phyloP scores from a whole-genome alignment of 2,888 invertebrate species.

The Epinotia ramella region DNA sequence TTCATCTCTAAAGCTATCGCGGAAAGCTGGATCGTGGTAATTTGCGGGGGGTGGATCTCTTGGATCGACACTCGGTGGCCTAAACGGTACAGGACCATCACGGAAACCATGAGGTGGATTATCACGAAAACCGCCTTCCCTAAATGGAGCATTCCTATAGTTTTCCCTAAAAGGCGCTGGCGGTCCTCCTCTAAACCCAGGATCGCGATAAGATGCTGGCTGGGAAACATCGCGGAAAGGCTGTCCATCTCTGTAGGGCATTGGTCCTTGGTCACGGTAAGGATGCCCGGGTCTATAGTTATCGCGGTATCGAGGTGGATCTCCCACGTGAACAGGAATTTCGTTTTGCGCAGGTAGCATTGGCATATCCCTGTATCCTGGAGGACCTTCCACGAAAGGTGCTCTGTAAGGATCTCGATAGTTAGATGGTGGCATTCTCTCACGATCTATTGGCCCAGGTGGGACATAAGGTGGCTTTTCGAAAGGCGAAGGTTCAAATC shows the following conservation, averaged over 20 bases:
- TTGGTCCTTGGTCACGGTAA: slow-evolving; percentile 73
- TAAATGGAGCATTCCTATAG: slow-evolving; percentile 70
- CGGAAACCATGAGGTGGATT: slow-evolving; percentile 71
- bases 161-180: slow-evolving; percentile 70
- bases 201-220: slow-evolving; percentile 63
- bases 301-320: slow-evolving; percentile 72
- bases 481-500: slow-evolving; percentile 85
- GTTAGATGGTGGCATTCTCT: slow-evolving; percentile 70
- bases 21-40: slow-evolving; percentile 73
- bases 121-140: slow-evolving; percentile 74
- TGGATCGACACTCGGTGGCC: slow-evolving; percentile 74
- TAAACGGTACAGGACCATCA: slow-evolving; percentile 68
- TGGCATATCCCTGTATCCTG: slow-evolving; percentile 67
- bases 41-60: slow-evolving; percentile 67
- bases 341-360: slow-evolving; percentile 66
- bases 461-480: slow-evolving; percentile 78
- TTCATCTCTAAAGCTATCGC: slow-evolving; percentile 75
- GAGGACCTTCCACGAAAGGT: slow-evolving; percentile 68
- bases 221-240: slow-evolving; percentile 67
- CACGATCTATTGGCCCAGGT: slow-evolving; percentile 69
- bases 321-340: slow-evolving; percentile 77
- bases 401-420: slow-evolving; percentile 75
- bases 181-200: slow-evolving; percentile 69
- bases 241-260: slow-evolving; percentile 59
- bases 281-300: slow-evolving; percentile 71